phyloP scores from a whole-genome alignment of 1,140 invertebrate species.

The Drosophila mojavensis region DNA sequence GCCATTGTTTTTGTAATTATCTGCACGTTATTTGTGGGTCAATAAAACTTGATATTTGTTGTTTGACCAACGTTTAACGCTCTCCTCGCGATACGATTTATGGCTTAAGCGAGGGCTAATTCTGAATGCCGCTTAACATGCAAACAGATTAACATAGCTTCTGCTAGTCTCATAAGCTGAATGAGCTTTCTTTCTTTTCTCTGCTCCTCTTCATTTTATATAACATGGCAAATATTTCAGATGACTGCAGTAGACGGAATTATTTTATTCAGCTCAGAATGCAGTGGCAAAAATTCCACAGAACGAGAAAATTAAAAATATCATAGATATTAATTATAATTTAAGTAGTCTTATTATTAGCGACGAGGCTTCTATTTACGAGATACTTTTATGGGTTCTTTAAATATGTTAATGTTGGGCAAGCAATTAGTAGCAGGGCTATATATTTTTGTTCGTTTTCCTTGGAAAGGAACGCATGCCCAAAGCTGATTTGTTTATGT shows the following conservation, averaged over 20 bases:
- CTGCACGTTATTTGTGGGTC: conserved; percentile 83
- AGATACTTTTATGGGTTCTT: conserved; percentile 17
- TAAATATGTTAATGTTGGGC: conserved; percentile 47
- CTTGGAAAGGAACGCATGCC: conserved; percentile 59
- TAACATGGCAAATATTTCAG: neutral
- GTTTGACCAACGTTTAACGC: conserved; percentile 61
- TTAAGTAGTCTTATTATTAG: too few relatives aligned
- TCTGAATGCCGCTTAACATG: conserved; percentile 70
- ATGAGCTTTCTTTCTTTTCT: neutral
- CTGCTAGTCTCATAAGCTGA: conserved; percentile 24
- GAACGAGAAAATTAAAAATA: too few relatives aligned
- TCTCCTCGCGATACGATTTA: conserved; percentile 54
- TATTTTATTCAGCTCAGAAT: too few relatives aligned
- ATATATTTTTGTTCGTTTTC: neutral
- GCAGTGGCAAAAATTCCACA: too few relatives aligned
- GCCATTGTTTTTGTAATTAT: conserved; percentile 82
- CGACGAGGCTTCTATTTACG: neutral
- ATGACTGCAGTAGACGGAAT: neutral
- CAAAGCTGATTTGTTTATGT: conserved; percentile 77
- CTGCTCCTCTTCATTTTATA: neutral
- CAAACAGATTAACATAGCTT: conserved; percentile 59
- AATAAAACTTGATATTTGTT: conserved; percentile 82
- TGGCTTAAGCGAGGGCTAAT: conserved; percentile 65
- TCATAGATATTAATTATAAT: too few relatives aligned
- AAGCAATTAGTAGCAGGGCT: conserved; percentile 26